phyloP scores from a whole-genome alignment of 2,113 vertebrate species.

The Crypturellus undulatus region DNA sequence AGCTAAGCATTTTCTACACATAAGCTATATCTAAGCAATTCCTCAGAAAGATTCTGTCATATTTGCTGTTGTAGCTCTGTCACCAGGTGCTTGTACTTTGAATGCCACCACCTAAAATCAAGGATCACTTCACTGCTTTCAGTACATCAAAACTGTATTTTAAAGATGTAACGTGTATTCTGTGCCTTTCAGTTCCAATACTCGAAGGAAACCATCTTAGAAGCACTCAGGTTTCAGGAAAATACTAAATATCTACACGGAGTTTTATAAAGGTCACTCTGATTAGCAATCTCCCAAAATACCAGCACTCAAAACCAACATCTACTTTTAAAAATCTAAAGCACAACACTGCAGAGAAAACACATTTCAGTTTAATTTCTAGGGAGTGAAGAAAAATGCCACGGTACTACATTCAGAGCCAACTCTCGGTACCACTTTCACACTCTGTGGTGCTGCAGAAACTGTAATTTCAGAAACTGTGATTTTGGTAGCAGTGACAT shows the following conservation, averaged over 20 bases:
- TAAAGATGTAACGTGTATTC: neutral
- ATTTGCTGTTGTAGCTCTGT: neutral
- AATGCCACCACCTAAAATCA: neutral
- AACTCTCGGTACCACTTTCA: neutral
- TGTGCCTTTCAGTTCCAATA: neutral
- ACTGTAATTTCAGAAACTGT: neutral
- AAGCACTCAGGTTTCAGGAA: neutral
- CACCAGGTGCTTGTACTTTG: neutral
- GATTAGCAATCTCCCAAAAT: neutral
- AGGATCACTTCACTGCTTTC: neutral
- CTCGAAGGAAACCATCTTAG: neutral
- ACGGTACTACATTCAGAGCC: neutral
- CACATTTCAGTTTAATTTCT: neutral
- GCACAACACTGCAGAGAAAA: neutral
- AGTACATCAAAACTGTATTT: neutral
- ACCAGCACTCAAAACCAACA: neutral
- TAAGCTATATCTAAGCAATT: neutral
- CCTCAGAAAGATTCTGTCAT: neutral
- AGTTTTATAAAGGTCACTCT: neutral
- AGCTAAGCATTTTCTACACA: neutral
- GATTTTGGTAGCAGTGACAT: constrained; percentile 31
- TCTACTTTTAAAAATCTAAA: neutral
- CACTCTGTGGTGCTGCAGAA: neutral
- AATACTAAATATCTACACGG: neutral
- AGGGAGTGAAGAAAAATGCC: neutral